A percentile compares a stretch with the other conserved stretches of the same genome.
phyloP scores from a whole-genome alignment of 2,888 invertebrate species.

The Chrysolina oricalcia region DNA sequence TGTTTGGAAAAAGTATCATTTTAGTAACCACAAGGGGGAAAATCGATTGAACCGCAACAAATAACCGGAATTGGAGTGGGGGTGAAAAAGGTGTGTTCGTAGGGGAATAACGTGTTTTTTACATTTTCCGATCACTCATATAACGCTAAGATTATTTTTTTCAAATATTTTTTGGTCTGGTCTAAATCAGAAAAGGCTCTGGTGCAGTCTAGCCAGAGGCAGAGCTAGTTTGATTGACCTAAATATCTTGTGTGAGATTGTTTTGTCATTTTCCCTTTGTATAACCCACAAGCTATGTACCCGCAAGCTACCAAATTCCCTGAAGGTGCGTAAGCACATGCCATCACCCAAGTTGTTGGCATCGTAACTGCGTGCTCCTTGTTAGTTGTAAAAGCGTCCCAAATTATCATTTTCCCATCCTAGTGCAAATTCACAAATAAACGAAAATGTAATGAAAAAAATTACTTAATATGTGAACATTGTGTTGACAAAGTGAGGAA shows the following conservation, averaged over 20 bases:
- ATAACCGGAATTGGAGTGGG: too few species aligned
- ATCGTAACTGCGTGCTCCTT: conserved; percentile 97
- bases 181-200: too few species aligned
- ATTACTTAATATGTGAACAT: background rate
- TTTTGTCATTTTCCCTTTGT: background rate
- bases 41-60: too few species aligned
- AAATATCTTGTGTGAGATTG: background rate
- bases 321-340: conserved; percentile 96
- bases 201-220: too few species aligned
- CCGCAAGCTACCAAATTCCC: conserved; percentile 95
- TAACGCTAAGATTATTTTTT: too few species aligned
- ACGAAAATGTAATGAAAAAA: background rate
- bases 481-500: background rate
- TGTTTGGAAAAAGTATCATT: too few species aligned
- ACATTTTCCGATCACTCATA: too few species aligned
- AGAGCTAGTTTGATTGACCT: background rate
- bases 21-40: too few species aligned
- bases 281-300: conserved; percentile 72
- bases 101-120: too few species aligned
- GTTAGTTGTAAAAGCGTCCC: conserved; percentile 98
- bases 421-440: conserved; percentile 67
- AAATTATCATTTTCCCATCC: conserved; percentile 98
- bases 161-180: too few species aligned
- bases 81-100: too few species aligned
- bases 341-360: conserved; percentile 99